These are phyloP conservation scores for Percopsis omiscomaycus DNA, from an alignment of 2,797 vertebrate species.

Conservation along the genomic window DNA sequence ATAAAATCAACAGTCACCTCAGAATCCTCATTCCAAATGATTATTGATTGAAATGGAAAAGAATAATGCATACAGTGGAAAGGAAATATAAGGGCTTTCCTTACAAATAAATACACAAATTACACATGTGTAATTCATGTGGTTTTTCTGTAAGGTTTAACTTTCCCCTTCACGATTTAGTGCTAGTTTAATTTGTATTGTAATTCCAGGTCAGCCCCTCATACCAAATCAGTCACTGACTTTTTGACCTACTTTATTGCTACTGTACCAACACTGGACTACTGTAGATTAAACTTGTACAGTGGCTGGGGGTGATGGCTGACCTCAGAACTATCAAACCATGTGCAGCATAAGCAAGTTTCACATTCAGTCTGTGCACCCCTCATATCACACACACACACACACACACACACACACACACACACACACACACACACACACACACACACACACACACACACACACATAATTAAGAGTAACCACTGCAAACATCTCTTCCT, in stretches of 20 bases:
- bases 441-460: neutral
- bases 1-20: conserved; percentile 56
- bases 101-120: too few relatives aligned
- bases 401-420: too few relatives aligned
- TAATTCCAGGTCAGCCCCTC: conserved; percentile 35
- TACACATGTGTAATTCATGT: too few relatives aligned
- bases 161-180: conserved; percentile 42
- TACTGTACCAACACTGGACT: conserved; percentile 33
- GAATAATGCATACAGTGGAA: neutral
- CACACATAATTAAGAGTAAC: conserved; percentile 41
- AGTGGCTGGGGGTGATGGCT: neutral
- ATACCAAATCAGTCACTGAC: conserved; percentile 55
- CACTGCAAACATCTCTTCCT: conserved; percentile 8
- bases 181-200: neutral
- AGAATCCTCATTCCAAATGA: conserved; percentile 46
- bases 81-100: neutral
- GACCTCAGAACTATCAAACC: neutral
- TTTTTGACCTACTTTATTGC: conserved; percentile 52
- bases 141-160: conserved; percentile 19
- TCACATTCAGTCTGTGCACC: neutral
- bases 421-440: too few relatives aligned
- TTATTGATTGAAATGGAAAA: conserved; percentile 25
- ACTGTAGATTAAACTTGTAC: conserved; percentile 45
- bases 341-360: neutral
- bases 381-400: neutral